Percentiles rank a stretch among this genome's conserved stretches.
These are phyloP conservation scores for Brachionus rubens DNA, from an alignment of 1,140 invertebrate genomes.

Conservation along the genomic window DNA sequence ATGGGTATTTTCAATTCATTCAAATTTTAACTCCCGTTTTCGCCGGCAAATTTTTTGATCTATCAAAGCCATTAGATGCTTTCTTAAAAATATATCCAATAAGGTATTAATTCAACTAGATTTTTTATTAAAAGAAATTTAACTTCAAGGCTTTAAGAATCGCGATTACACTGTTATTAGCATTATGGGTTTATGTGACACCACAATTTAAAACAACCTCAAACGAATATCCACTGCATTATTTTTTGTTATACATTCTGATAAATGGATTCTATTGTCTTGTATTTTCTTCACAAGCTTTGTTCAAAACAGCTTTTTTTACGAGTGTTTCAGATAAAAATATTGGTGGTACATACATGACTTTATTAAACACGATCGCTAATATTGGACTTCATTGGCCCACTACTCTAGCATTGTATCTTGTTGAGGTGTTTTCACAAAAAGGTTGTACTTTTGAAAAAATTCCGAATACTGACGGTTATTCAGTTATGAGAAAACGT, in stretches of 20 bases:
- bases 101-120: neutral
- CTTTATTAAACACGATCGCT: slow-evolving; percentile 87
- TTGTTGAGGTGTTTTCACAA: neutral
- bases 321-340: slow-evolving; percentile 76
- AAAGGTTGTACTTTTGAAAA: neutral
- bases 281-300: slow-evolving; percentile 66
- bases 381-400: slow-evolving; percentile 71
- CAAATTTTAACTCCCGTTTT: slow-evolving; percentile 88
- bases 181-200: slow-evolving; percentile 31
- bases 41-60: slow-evolving; percentile 80
- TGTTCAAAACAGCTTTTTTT: slow-evolving; percentile 74
- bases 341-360: slow-evolving; percentile 98
- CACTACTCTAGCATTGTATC: neutral
- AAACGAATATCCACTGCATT: neutral
- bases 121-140: neutral
- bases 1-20: slow-evolving; percentile 81
- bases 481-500: neutral
- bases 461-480: neutral
- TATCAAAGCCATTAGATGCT: slow-evolving; percentile 68
- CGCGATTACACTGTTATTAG: neutral
- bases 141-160: neutral
- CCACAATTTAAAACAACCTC: neutral
- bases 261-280: neutral
- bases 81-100: slow-evolving; percentile 29
- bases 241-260: slow-evolving; percentile 8